Evolutionary conservation across 2,797 vertebrate species (phyloP).

Genomic region (Rachycentron canadum): DNA sequence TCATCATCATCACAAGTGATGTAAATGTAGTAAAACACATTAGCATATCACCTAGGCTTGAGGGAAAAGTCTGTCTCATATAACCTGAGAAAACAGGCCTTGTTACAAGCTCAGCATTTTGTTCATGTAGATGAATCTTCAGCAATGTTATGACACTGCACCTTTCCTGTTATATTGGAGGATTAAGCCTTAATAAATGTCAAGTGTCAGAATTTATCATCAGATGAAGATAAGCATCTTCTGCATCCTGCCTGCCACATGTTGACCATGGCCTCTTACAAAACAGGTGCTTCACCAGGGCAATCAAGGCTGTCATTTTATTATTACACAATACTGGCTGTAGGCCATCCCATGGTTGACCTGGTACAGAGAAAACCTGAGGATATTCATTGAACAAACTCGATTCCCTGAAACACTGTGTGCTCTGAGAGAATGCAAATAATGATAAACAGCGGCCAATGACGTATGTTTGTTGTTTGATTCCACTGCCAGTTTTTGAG

Average conservation of each 20-base stretch:
- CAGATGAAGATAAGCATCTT: conserved; percentile 6
- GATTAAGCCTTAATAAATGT: not conserved
- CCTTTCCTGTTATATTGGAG: conserved; percentile 26
- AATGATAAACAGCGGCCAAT: conserved; percentile 22
- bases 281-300: conserved; percentile 24
- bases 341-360: conserved; percentile 34
- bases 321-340: conserved; percentile 58
- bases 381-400: conserved; percentile 25
- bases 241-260: conserved; percentile 3
- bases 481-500: not conserved
- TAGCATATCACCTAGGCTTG: not conserved
- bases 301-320: conserved; percentile 21
- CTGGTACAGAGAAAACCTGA: conserved; percentile 26
- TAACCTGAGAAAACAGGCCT: not conserved
- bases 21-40: not conserved
- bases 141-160: not conserved
- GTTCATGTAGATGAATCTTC: conserved; percentile 8
- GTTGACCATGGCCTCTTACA: conserved; percentile 27
- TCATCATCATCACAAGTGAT: too few relatives aligned
- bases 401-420: conserved; percentile 5
- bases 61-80: not conserved
- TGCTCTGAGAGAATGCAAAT: conserved; percentile 37
- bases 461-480: conserved; percentile 28
- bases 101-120: not conserved
- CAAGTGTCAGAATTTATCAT: conserved; percentile 5